Evolutionary conservation across 1,140 invertebrate genomes (phyloP).

Genomic region (Zaprionus davidi): DNA sequence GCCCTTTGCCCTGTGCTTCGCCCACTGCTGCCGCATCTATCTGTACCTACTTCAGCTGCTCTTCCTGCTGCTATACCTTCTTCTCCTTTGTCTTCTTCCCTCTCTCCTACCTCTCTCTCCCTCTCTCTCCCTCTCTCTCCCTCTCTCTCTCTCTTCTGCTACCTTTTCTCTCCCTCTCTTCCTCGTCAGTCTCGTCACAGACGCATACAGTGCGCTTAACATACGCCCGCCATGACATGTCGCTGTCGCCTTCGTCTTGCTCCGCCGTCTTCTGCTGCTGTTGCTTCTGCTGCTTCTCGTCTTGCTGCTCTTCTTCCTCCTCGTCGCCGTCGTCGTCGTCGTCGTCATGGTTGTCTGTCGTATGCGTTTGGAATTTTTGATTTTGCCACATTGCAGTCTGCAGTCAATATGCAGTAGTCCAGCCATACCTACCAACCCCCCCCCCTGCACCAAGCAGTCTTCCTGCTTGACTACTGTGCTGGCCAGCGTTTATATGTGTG

Average conservation of each 20-base stretch:
- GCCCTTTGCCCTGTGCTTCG: conserved; percentile 29
- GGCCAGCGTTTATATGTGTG: conserved; percentile 37
- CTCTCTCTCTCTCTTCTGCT: not conserved
- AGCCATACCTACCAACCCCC: not conserved
- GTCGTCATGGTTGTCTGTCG: conserved; percentile 77
- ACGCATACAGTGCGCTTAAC: conserved; percentile 20
- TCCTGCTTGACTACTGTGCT: conserved; percentile 48
- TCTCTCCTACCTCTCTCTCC: not conserved
- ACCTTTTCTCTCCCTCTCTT: not conserved
- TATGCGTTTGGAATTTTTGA: conserved; percentile 81
- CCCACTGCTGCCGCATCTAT: not conserved
- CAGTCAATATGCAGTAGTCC: conserved; percentile 67
- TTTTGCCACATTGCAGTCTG: conserved; percentile 76
- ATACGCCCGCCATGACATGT: conserved; percentile 69
- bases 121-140: not conserved
- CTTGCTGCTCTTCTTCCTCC: conserved; percentile 10
- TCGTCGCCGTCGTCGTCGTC: conserved; percentile 10
- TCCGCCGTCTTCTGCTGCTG: conserved; percentile 7
- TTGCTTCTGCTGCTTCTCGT: conserved; percentile 3
- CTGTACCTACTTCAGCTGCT: not conserved
- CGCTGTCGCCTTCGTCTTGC: conserved; percentile 28
- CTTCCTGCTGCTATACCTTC: not conserved
- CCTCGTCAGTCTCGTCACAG: conserved; percentile 17
- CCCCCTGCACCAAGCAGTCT: not conserved
- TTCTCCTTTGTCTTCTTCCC: not conserved